Percentiles rank a stretch among this genome's conserved stretches.
Evolutionary conservation across 2,797 vertebrate genomes (phyloP).

Genomic region (Melanogrammus aeglefinus): DNA sequence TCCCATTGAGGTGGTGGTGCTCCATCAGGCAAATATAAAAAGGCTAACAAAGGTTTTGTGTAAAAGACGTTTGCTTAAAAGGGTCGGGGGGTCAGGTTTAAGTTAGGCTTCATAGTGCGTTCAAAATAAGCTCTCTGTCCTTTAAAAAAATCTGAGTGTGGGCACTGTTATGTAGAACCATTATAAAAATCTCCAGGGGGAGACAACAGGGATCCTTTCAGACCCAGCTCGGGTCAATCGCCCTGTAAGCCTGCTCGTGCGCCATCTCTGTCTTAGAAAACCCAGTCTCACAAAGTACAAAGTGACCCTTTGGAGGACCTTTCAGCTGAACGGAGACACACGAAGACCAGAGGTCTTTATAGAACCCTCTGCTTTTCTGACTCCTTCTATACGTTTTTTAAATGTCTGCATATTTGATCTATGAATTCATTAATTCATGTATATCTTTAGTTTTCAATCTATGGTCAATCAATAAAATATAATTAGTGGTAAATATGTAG

Average conservation of each 20-base stretch:
- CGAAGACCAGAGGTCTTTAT: background rate
- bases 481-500: background rate
- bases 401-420: background rate
- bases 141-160: slow-evolving; percentile 4
- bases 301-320: background rate
- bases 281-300: background rate
- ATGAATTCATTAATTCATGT: background rate
- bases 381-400: background rate
- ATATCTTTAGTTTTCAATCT: background rate
- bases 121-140: slow-evolving; percentile 29
- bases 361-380: background rate
- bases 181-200: slow-evolving; percentile 18
- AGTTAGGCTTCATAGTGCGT: slow-evolving; percentile 63
- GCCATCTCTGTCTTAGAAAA: background rate
- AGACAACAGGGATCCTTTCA: background rate
- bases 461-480: background rate
- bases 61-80: slow-evolving; percentile 31
- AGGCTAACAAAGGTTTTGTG: background rate
- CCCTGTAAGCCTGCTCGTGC: background rate
- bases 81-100: slow-evolving; percentile 12
- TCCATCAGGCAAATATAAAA: slow-evolving; percentile 5
- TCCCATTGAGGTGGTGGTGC: slow-evolving; percentile 8
- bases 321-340: background rate
- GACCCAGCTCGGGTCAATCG: background rate
- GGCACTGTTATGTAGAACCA: background rate